These are phyloP conservation scores for Cinclus cinclus DNA, from an alignment of 2,113 vertebrate genomes.

Conservation along the genomic window DNA sequence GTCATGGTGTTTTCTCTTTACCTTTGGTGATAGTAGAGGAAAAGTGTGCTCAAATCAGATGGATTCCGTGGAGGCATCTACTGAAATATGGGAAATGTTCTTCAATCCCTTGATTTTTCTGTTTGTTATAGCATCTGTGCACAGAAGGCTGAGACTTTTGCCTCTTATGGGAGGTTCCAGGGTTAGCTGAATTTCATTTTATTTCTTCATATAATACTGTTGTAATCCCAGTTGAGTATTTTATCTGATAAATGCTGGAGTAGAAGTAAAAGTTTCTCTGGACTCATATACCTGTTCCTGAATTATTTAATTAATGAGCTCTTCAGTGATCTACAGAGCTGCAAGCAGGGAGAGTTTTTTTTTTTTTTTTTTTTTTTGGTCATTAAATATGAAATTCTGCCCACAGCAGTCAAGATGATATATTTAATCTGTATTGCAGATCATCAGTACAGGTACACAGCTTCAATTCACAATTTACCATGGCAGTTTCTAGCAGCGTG, in stretches of 20 bases:
- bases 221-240: neutral
- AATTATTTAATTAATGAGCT: neutral
- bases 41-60: neutral
- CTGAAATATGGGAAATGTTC: neutral
- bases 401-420: neutral
- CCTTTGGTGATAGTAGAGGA: neutral
- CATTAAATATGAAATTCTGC: neutral
- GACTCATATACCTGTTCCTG: accelerated
- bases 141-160: neutral
- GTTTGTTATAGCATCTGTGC: neutral
- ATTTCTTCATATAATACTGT: neutral
- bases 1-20: accelerated
- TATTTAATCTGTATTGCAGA: neutral
- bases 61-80: neutral
- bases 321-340: neutral
- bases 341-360: neutral
- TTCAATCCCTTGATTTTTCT: neutral
- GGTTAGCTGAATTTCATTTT: neutral
- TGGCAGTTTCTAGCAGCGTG: neutral
- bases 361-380: neutral
- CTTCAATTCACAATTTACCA: neutral
- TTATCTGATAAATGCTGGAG: neutral
- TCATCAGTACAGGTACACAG: neutral
- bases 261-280: neutral
- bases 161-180: neutral